Evolutionary conservation across 1,140 invertebrate species (phyloP).

Genomic region (Heliothis subflexa): DNA sequence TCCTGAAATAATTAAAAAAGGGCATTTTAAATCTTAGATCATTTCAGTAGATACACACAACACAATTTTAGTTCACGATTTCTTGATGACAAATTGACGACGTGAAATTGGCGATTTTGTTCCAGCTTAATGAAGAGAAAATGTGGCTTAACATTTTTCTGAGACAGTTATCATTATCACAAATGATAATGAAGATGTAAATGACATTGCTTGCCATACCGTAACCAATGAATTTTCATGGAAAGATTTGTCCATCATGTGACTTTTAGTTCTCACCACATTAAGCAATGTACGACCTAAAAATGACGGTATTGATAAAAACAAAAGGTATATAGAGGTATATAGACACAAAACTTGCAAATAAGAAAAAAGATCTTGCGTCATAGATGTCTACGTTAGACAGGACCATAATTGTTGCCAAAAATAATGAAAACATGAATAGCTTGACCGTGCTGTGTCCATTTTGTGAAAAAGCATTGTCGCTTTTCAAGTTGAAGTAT

Average conservation of each 20-base stretch:
- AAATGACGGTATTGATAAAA: background rate
- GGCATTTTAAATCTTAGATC: background rate
- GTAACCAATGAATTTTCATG: background rate
- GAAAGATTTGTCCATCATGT: background rate
- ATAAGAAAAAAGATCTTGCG: background rate
- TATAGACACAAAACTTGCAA: background rate
- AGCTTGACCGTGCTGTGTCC: background rate
- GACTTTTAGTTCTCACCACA: background rate
- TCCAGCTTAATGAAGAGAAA: no score
- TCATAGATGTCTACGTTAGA: background rate
- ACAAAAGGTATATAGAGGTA: background rate
- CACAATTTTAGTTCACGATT: no score
- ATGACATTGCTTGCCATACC: no score
- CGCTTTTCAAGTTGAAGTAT: background rate
- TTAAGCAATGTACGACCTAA: background rate
- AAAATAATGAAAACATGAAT: background rate
- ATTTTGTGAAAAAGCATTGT: background rate
- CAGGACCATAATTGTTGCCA: background rate
- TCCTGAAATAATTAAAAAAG: constrained; percentile 64
- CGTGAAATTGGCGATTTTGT: no score
- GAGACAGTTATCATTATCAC: no score
- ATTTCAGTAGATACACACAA: no score
- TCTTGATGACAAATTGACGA: no score
- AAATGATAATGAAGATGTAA: no score
- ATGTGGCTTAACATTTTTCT: no score